Evolutionary conservation across 2,888 invertebrate genomes (phyloP).

Genomic region (Cactoblastis cactorum): DNA sequence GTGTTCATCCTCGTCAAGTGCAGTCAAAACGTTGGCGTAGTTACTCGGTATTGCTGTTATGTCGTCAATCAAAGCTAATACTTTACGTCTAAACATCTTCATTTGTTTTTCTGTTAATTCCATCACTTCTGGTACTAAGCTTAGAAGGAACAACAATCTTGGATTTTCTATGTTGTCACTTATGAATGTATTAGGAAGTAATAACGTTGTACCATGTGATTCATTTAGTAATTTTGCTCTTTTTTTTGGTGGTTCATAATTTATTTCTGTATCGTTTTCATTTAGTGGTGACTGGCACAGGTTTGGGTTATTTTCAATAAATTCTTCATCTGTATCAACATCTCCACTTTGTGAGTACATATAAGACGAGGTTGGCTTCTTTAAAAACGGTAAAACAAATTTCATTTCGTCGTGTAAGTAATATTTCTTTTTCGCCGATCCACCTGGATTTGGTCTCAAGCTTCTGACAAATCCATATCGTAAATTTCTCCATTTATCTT

Average conservation of each 20-base stretch:
- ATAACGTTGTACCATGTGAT: neutral
- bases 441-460: constrained; percentile 36
- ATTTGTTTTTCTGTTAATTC: constrained; percentile 40
- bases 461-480: constrained; percentile 43
- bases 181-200: constrained; percentile 17
- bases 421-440: constrained; percentile 39
- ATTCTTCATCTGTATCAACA: constrained; percentile 33
- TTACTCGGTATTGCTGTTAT: constrained; percentile 26
- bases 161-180: constrained; percentile 26
- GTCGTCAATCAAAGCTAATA: constrained; percentile 37
- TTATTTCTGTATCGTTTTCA: constrained; percentile 18
- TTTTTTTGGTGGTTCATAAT: constrained; percentile 19
- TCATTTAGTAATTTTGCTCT: constrained; percentile 12
- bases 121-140: constrained; percentile 41
- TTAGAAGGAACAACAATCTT: constrained; percentile 36
- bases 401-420: constrained; percentile 45
- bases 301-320: constrained; percentile 19
- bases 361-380: constrained; percentile 24
- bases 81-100: constrained; percentile 40
- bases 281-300: constrained; percentile 21
- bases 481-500: constrained; percentile 48
- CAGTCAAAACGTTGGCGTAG: constrained; percentile 19
- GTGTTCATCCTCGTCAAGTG: constrained; percentile 6
- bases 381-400: constrained; percentile 41
- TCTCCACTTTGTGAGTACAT: constrained; percentile 23